Percentiles rank a stretch among this genome's conserved stretches.
Conservation (phyloP, 1,140 invertebrate species). For the Tetragonula clypearis region DNA sequence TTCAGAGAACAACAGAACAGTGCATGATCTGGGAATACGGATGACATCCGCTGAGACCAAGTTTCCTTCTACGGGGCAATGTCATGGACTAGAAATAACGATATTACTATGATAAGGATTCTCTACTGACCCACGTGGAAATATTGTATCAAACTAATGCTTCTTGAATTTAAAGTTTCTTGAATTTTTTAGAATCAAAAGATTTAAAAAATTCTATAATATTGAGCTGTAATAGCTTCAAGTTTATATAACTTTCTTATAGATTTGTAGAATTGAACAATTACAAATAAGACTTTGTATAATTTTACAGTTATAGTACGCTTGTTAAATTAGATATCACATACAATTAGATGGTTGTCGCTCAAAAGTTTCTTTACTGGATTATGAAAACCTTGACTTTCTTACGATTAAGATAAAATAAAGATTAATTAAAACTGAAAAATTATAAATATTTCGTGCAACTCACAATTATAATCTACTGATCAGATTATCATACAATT, state of each 20-base stretch:
- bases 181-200: background rate
- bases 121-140: constrained; percentile 27
- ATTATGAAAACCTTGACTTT: too few relatives aligned
- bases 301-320: background rate
- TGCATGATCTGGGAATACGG: constrained; percentile 51
- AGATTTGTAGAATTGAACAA: background rate
- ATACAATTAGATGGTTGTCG: too few relatives aligned
- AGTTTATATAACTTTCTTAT: background rate
- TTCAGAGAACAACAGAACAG: background rate
- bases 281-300: background rate
- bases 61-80: constrained; percentile 56
- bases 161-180: too few relatives aligned
- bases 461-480: too few relatives aligned
- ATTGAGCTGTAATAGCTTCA: background rate
- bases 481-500: too few relatives aligned
- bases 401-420: too few relatives aligned
- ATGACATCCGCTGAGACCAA: constrained; percentile 27
- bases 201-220: background rate
- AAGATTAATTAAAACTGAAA: too few relatives aligned
- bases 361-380: too few relatives aligned
- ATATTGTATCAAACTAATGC: constrained; percentile 1
- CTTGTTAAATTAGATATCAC: too few relatives aligned
- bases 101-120: background rate
- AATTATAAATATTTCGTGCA: too few relatives aligned
- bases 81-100: background rate